Evolutionary conservation across 2,113 vertebrate species (phyloP), one percentile per base, ranked within the genome.

Genomic region (Etheostoma spectabile): DNA sequence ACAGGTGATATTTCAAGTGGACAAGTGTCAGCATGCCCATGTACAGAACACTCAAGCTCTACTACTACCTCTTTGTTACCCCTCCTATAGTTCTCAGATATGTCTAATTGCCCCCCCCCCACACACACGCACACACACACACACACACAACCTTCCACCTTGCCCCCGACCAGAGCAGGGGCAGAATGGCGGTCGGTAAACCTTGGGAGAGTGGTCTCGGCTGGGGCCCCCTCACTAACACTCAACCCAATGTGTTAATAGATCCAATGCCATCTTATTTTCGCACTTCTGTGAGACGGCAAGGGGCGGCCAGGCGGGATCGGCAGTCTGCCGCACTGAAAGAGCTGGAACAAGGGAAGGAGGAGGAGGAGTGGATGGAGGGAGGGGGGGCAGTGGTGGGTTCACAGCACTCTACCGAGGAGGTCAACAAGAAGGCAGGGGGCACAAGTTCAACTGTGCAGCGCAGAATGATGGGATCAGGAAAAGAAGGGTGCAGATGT

Each of bases 201-300:
- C 91, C 88, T 92, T 86, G 76, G 79, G 89, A 92, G 86, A 90
- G 85, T 90, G 88, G 89, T 88, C 87, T 90, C 77, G 72, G 84
- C 89, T 90, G 83, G 73, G 74, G 77, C 89, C 93, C 93, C 90
- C 92, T 93, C 93, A 86, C 79, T 95, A 95, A 95, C 95, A 94
- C 94, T 95, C 92, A 90, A 93, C 81, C 91, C 94, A 91, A 96
- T 55, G 94, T 97, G 96, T 96, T 96, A 97, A 97, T 96, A 96
- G 95, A 94, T 93, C 94, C 96, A 95, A 96, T 93, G 94, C 95
- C 95, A 96, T 96, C 95, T 96, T 96, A 95, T 96, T 96, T 97
- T 97, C 96, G 94, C 96, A 97, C 95, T 95, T 96, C 93, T 88
- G 85, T n/a, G 92, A 95, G 74, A 96, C 92, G 92, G 93, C 92